Evolutionary conservation across 2,888 invertebrate genomes (phyloP).

Genomic region (Thereva unica): DNA sequence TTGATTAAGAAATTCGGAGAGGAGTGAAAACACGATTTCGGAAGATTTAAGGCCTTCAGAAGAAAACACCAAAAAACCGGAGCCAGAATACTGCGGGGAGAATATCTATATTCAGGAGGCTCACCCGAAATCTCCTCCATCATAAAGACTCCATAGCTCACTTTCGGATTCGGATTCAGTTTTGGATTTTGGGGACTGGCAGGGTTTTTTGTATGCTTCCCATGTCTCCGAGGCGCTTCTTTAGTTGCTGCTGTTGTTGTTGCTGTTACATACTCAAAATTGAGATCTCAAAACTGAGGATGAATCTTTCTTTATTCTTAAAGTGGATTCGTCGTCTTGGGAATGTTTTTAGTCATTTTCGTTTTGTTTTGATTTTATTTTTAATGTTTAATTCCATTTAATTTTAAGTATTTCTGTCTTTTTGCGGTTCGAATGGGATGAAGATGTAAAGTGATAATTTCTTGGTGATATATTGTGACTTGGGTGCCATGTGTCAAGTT

Average conservation of each 20-base stretch:
- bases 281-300: constrained; percentile 27
- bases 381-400: no score
- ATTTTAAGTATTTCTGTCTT: no score
- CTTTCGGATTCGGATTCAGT: no score
- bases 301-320: neutral
- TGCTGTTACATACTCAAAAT: constrained; percentile 14
- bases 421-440: no score
- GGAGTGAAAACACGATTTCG: neutral
- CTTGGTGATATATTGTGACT: no score
- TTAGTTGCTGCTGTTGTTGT: constrained; percentile 20
- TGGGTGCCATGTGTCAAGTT: no score
- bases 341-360: no score
- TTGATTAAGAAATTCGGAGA: constrained; percentile 27
- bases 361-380: no score
- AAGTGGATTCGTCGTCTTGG: no score
- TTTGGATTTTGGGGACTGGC: neutral
- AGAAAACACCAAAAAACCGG: no score
- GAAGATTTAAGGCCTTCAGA: constrained; percentile 15
- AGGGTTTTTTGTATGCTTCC: constrained; percentile 20
- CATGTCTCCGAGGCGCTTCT: constrained; percentile 17
- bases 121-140: neutral
- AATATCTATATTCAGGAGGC: constrained; percentile 18
- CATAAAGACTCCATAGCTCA: neutral
- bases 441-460: no score
- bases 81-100: neutral